Evolutionary conservation across 2,113 vertebrate genomes (phyloP).

Genomic region (Eudyptes chrysolophus): DNA sequence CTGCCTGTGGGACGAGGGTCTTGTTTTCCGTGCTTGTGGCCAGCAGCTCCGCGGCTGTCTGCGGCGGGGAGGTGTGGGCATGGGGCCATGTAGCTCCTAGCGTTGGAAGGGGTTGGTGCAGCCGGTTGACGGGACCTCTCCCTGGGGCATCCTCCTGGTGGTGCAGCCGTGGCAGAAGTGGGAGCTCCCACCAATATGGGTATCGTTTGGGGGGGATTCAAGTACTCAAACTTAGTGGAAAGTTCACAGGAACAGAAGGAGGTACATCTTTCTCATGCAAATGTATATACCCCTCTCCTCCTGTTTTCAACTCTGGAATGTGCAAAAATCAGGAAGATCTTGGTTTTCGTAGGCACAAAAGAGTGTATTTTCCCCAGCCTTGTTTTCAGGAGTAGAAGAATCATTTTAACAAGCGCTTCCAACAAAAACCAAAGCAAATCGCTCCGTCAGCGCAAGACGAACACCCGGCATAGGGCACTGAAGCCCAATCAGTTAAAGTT

Average conservation of each 20-base stretch:
- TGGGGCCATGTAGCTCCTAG: accelerated
- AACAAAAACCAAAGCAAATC: neutral
- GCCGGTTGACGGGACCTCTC: accelerated
- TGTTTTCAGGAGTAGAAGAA: neutral
- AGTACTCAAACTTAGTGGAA: neutral
- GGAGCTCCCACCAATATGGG: neutral
- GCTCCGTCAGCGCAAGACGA: neutral
- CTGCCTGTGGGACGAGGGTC: neutral
- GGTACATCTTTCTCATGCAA: neutral
- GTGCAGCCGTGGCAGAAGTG: accelerated
- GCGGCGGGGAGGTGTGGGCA: accelerated
- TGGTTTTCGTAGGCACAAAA: neutral
- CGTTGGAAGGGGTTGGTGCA: neutral
- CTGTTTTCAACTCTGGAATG: neutral
- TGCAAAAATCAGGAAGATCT: neutral
- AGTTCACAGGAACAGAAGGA: neutral
- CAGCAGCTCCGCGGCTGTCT: neutral
- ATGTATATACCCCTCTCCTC: neutral
- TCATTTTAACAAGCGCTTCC: neutral
- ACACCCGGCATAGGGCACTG: neutral
- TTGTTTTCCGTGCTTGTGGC: neutral
- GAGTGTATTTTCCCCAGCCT: neutral
- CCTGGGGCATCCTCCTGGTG: neutral
- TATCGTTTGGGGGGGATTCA: neutral
- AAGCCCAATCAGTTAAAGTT: neutral